A percentile compares a stretch with the other conserved stretches of the same genome.
phyloP scores from a whole-genome alignment of 2,888 invertebrate species.

The Ophonus ardosiacus region DNA sequence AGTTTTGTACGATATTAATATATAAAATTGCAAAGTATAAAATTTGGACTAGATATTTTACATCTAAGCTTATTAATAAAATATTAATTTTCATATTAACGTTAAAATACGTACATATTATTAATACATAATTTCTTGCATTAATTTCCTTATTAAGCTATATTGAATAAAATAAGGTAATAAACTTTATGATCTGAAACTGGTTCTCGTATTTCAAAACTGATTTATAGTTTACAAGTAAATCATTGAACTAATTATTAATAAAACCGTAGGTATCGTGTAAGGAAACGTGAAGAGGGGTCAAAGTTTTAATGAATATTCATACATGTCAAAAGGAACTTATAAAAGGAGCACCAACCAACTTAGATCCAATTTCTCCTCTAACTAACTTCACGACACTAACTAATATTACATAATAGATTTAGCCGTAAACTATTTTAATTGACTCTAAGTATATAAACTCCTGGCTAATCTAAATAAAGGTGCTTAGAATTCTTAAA shows the following conservation, averaged over 20 bases:
- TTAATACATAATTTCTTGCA: neutral
- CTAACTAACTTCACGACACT: neutral
- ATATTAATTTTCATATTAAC: neutral
- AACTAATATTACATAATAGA: slow-evolving; percentile 32
- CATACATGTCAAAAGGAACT: slow-evolving; percentile 5
- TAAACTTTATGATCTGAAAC: neutral
- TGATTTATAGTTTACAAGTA: slow-evolving; percentile 6
- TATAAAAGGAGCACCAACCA: neutral
- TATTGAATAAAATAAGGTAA: neutral
- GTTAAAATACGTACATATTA: neutral
- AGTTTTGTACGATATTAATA: no score
- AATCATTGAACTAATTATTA: neutral
- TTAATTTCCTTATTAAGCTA: neutral
- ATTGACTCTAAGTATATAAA: slow-evolving; percentile 34
- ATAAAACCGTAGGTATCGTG: neutral
- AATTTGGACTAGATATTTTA: no score
- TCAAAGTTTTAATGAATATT: slow-evolving; percentile 23
- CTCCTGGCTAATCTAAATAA: slow-evolving; percentile 4
- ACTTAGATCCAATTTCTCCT: slow-evolving; percentile 23
- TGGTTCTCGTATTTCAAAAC: neutral
- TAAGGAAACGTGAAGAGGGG: neutral
- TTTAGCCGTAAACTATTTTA: slow-evolving; percentile 35
- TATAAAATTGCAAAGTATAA: no score
- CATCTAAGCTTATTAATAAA: neutral
- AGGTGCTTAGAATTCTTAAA: slow-evolving; percentile 16